Conservation (phyloP, 2,888 invertebrate species). For the Melanchra persicariae region DNA sequence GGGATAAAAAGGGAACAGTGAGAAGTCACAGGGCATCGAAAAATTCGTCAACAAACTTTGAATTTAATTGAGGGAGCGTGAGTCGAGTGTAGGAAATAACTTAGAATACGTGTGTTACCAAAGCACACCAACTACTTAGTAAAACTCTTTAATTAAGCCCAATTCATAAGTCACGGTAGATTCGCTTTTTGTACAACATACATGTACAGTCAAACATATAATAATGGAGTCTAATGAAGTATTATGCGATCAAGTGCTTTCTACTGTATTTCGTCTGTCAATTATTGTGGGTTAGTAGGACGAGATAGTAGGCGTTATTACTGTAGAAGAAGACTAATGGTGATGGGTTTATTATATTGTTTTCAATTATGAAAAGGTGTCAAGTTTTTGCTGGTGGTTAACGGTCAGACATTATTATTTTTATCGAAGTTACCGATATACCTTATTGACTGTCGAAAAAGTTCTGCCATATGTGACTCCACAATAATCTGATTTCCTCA, state of each 20-base stretch:
- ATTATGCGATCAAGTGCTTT: conserved; percentile 35
- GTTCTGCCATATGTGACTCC: background rate
- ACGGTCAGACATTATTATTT: background rate
- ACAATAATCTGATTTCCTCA: background rate
- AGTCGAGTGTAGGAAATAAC: background rate
- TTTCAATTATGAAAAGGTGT: conserved; percentile 29
- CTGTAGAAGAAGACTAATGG: conserved; percentile 27
- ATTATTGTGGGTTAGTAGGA: conserved; percentile 41
- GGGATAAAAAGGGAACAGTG: no score
- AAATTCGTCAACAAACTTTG: no score
- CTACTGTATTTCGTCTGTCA: conserved; percentile 21
- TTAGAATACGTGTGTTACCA: background rate
- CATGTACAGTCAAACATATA: conserved; percentile 12
- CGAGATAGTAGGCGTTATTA: conserved; percentile 9
- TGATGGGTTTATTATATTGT: conserved; percentile 28
- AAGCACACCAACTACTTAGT: background rate
- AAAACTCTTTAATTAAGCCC: conserved; percentile 44
- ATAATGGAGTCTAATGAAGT: conserved; percentile 38
- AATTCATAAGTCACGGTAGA: conserved; percentile 46
- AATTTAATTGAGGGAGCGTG: background rate
- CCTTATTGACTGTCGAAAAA: background rate
- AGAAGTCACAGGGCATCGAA: no score
- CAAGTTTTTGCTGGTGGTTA: conserved; percentile 19
- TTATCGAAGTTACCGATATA: background rate
- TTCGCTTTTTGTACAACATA: conserved; percentile 6